Conservation (phyloP, 2,888 invertebrate species). For the Nowickia ferox region DNA sequence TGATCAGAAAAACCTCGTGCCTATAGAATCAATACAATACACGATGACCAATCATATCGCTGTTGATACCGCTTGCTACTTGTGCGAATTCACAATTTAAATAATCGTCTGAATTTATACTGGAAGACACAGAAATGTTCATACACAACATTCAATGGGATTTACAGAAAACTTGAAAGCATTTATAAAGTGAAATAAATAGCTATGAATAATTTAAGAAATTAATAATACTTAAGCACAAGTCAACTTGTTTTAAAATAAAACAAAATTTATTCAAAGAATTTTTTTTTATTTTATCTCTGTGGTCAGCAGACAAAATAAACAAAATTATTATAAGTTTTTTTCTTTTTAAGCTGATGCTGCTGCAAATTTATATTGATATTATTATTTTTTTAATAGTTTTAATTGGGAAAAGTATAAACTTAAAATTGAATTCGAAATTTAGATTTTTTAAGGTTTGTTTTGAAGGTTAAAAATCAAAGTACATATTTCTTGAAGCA, state of each 20-base stretch:
- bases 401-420: not conserved
- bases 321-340: not conserved
- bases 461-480: not conserved
- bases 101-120: slow-evolving; percentile 16
- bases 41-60: not conserved
- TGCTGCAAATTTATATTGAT: not conserved
- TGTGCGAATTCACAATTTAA: not conserved
- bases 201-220: slow-evolving; percentile 28
- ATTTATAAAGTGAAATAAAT: not conserved
- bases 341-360: slow-evolving; percentile 10
- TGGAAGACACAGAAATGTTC: not conserved
- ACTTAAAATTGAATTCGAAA: not conserved
- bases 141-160: slow-evolving; percentile 2
- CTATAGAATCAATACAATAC: slow-evolving; percentile 12
- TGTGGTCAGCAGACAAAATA: not conserved
- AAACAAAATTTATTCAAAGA: slow-evolving; percentile 30
- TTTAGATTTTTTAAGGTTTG: not conserved
- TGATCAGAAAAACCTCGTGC: slow-evolving; percentile 47
- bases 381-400: not conserved
- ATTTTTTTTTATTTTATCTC: not conserved
- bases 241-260: not conserved
- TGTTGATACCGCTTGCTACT: not conserved
- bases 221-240: not conserved
- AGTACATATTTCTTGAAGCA: not conserved
- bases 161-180: slow-evolving; percentile 26